Base-by-base conservation (phyloP, 2,888 invertebrate species). In the Sabellastarte sp. region DNA sequence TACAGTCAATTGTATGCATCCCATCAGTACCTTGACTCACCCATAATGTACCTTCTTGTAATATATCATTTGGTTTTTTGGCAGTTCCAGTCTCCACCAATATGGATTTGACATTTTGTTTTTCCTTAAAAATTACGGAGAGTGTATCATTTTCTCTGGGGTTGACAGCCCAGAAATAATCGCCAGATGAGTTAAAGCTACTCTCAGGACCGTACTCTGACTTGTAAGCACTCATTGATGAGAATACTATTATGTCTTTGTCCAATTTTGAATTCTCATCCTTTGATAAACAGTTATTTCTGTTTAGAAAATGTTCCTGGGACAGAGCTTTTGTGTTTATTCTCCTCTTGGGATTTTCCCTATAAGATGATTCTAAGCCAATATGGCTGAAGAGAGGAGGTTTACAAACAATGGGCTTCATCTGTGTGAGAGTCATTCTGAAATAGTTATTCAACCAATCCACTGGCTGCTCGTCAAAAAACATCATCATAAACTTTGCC, bases 191-290 rank as follows among this genome's bases (percentile, higher is more conserved):
- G n/a, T n/a, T n/a, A n/a, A n/a, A n/a, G n/a, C n/a, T n/a, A n/a
- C n/a, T n/a, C n/a, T n/a, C n/a, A n/a, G n/a, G n/a, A 5, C 63
- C 61, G 26, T 50, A 57, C 10, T 61, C 64, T 0, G 62, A 55
- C 10, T 32, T 55, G 58, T 84, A 85, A 3, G 82, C 81, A 32
- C 72, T 64, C 68, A 85, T 77, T 31, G 78, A 77, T 3, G 84
- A 81, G n/a, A 76, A 65, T 15, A 85, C 69, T 31, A 73, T 74
- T 0, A 83, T 84, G 2, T 75, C 68, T 0, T 84, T 84, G 67
- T 84, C 82, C 57, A 66, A 65, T 59, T 76, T 76, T 10, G 79
- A 71, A 29, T 76, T 77, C 62, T 82, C 80, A 52, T 77, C 72
- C 69, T 83, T 81, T 32, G 75, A 75, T n/a, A n/a, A n/a, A n/a